Conservation (phyloP, 2,888 invertebrate species). For the Apodemia zela region DNA sequence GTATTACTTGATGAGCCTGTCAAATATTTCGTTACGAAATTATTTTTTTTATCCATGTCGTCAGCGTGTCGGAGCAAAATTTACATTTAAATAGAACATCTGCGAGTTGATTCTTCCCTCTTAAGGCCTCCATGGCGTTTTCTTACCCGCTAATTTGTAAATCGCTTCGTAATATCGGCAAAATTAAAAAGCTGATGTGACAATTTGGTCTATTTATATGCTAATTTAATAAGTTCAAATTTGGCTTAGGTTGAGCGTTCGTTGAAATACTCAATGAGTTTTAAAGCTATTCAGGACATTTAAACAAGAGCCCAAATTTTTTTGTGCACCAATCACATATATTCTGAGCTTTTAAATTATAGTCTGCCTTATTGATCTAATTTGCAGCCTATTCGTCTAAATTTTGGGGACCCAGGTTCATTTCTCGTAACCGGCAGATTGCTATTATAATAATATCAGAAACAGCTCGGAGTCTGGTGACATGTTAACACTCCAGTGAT, state of each 20-base stretch:
- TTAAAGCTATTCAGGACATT: slow-evolving; percentile 45
- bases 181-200: slow-evolving; percentile 81
- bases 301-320: neutral
- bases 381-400: neutral
- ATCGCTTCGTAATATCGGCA: slow-evolving; percentile 76
- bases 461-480: no score
- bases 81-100: slow-evolving; percentile 81
- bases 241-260: slow-evolving; percentile 50
- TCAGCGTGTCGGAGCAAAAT: slow-evolving; percentile 64
- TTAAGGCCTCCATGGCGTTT: slow-evolving; percentile 66
- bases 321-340: neutral
- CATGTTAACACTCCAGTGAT: no score
- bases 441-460: no score
- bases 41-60: slow-evolving; percentile 70
- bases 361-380: neutral
- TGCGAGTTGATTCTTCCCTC: slow-evolving; percentile 71
- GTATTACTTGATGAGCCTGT: slow-evolving; percentile 45
- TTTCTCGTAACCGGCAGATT: no score
- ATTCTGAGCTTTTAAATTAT: neutral
- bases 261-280: slow-evolving; percentile 76
- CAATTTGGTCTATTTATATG: slow-evolving; percentile 78
- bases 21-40: slow-evolving; percentile 67
- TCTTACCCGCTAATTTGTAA: slow-evolving; percentile 79
- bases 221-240: slow-evolving; percentile 58
- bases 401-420: no score